Evolutionary conservation across 1,140 invertebrate species (phyloP).

Genomic region (Idris sp.): DNA sequence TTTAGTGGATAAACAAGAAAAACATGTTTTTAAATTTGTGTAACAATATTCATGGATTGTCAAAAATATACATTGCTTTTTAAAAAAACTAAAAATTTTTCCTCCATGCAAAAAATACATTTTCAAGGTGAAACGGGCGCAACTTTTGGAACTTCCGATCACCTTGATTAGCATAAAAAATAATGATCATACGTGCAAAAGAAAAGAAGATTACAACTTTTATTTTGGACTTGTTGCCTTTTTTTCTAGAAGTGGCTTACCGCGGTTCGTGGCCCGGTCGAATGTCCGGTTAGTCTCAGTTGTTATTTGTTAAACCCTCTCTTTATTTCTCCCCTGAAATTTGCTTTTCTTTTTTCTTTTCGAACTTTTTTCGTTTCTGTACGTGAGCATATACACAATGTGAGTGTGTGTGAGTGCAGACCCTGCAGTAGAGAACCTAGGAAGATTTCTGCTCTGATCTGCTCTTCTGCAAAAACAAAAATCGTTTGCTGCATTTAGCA

Average conservation of each 20-base stretch:
- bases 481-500: constrained; percentile 59
- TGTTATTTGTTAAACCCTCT: constrained; percentile 53
- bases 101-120: no score
- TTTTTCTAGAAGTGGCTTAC: constrained; percentile 60
- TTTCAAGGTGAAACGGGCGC: no score
- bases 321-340: constrained; percentile 50
- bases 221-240: no score
- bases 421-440: constrained; percentile 43
- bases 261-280: constrained; percentile 63
- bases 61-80: no score
- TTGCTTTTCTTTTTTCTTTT: constrained; percentile 49
- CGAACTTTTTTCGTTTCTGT: constrained; percentile 45
- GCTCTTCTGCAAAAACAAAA: constrained; percentile 61
- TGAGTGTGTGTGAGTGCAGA: constrained; percentile 38
- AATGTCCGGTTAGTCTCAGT: constrained; percentile 61
- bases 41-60: no score
- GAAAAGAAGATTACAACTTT: no score
- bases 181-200: no score
- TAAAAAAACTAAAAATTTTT: no score
- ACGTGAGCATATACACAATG: constrained; percentile 35
- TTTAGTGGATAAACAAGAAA: no score
- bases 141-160: constrained; percentile 38
- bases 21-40: no score
- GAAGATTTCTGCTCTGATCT: constrained; percentile 59
- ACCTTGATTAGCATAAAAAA: constrained; percentile 40